Base-by-base conservation (phyloP, 2,113 vertebrate genomes). In the Egretta garzetta region DNA sequence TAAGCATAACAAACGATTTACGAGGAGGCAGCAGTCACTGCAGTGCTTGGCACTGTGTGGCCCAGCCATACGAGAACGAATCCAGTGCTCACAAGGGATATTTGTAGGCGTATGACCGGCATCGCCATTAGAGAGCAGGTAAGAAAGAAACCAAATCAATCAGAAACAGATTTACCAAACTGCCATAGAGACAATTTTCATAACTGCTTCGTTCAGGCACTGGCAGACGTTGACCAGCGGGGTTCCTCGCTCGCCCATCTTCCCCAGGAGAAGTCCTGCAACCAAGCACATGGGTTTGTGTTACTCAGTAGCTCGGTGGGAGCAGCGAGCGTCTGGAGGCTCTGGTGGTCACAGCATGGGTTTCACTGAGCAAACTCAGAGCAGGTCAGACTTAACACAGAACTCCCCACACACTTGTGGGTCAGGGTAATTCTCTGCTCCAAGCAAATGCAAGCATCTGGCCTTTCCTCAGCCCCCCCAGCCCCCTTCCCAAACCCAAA, bases 191-290 rank as follows among this genome's bases (percentile, higher is more conserved):
- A 99, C 99, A 55, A 99, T 99, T 94, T 99, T 99, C 99, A 99
- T 99, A 7, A 99, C 99, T 1, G 99, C 99, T 93, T 99, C 99
- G 0, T 99, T 99, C 92, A 99, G 98, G 12, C 99, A 99, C 98
- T 99, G 99, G 97, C 99, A 99, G 12, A 99, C 98, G 8, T 98
- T 99, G 13, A 99, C 97, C 87, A 99, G 95, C 0, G 99, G 99
- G 1, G 97, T 79, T 68, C 99, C 99, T 43, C 99, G 98, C 67
- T 99, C 98, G 0, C 99, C 99, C 99, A 99, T 99, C 85, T 98
- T 98, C 9, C 99, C 99, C 92, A 99, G 94, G 68, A 99, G 97
- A 41, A 99, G 98, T 45, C 99, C 99, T 97, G 93, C 53, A 96
- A 92, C 21, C 82, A 88, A 97, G 50, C 86, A 84, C 39, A 90